Percentiles rank a stretch among this genome's conserved stretches.
These are phyloP conservation scores for Eulemur albifrons DNA, from an alignment of 2,797 vertebrate genomes.

Conservation along the genomic window DNA sequence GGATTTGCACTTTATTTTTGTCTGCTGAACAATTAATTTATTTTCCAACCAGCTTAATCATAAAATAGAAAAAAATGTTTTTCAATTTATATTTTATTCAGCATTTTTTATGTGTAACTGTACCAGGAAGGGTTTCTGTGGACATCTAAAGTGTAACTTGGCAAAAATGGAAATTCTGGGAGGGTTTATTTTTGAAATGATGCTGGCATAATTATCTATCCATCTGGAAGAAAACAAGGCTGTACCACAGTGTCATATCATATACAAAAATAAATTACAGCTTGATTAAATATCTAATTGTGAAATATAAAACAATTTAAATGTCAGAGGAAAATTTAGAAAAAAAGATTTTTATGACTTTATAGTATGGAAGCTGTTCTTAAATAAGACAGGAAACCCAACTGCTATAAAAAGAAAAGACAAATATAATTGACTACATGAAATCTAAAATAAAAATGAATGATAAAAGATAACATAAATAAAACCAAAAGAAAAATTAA, in stretches of 20 bases:
- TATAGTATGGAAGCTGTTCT: constrained; percentile 67
- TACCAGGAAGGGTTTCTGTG: constrained; percentile 62
- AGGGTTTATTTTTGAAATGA: constrained; percentile 76
- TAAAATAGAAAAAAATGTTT: constrained; percentile 23
- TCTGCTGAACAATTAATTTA: constrained; percentile 49
- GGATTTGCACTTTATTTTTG: constrained; percentile 20
- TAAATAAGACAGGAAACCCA: constrained; percentile 73
- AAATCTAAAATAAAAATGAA: constrained; percentile 70
- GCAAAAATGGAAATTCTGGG: constrained; percentile 72
- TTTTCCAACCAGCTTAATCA: constrained; percentile 46
- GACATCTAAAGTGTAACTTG: constrained; percentile 70
- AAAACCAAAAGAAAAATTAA: constrained; percentile 60
- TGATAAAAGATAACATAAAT: constrained; percentile 67
- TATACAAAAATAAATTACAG: constrained; percentile 76
- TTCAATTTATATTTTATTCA: constrained; percentile 67
- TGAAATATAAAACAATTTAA: constrained; percentile 78
- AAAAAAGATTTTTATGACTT: constrained; percentile 68
- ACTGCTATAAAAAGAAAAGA: constrained; percentile 68
- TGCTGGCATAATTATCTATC: constrained; percentile 76
- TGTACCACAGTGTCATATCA: constrained; percentile 70
- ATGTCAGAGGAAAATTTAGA: constrained; percentile 78
- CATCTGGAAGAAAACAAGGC: constrained; percentile 74
- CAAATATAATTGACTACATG: constrained; percentile 66
- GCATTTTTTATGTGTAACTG: constrained; percentile 59
- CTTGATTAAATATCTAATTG: constrained; percentile 77